Evolutionary conservation across 2,797 vertebrate species (phyloP).

Genomic region (Sebastes iracundus): DNA sequence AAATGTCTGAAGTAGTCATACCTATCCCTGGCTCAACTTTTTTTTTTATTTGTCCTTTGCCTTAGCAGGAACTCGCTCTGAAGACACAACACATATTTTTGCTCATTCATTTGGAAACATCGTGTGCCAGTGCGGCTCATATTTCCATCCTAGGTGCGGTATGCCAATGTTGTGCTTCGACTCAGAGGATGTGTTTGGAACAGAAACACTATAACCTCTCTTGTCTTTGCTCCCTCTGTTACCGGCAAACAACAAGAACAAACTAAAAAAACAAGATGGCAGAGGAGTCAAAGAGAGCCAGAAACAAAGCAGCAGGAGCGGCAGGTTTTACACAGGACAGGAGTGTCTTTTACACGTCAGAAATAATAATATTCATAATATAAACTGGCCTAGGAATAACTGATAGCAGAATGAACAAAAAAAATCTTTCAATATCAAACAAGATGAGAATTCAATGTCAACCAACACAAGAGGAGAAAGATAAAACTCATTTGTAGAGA

Average conservation of each 20-base stretch:
- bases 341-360: slow-evolving; percentile 38
- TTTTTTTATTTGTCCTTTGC: neutral
- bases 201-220: slow-evolving; percentile 27
- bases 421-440: slow-evolving; percentile 37
- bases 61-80: slow-evolving; percentile 11
- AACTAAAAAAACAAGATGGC: slow-evolving; percentile 52
- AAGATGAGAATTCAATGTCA: slow-evolving; percentile 62
- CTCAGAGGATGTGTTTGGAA: slow-evolving; percentile 27
- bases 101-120: slow-evolving; percentile 34
- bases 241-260: slow-evolving; percentile 51
- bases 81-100: slow-evolving; percentile 18
- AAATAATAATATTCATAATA: slow-evolving; percentile 33
- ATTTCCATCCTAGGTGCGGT: slow-evolving; percentile 31
- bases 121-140: slow-evolving; percentile 6
- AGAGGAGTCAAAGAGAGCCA: slow-evolving; percentile 66
- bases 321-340: slow-evolving; percentile 47
- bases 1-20: slow-evolving; percentile 15
- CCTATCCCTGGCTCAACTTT: neutral
- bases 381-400: slow-evolving; percentile 42
- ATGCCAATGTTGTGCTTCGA: slow-evolving; percentile 24
- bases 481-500: slow-evolving; percentile 62
- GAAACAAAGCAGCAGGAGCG: slow-evolving; percentile 69
- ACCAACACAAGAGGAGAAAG: slow-evolving; percentile 69
- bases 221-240: slow-evolving; percentile 48
- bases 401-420: slow-evolving; percentile 36